A percentile compares a stretch with the other conserved stretches of the same genome.
Conservation (phyloP, 1,140 invertebrate genomes). For the Calycopis cecrops region DNA sequence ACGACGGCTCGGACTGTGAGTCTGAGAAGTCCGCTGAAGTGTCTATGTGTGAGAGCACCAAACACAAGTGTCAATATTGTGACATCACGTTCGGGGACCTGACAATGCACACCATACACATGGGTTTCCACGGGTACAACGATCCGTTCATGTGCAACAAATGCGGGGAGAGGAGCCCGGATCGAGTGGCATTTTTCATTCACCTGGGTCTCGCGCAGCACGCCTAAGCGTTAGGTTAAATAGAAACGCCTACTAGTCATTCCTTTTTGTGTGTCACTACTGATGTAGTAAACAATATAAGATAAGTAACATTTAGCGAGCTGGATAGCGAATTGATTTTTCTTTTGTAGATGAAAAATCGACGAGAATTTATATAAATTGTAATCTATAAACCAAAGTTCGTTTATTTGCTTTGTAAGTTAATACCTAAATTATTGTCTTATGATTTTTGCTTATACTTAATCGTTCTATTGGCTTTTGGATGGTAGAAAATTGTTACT, state of each 20-base stretch:
- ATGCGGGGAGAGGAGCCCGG: conserved; percentile 88
- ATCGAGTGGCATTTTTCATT: conserved; percentile 92
- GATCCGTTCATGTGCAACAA: conserved; percentile 96
- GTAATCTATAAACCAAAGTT: background rate
- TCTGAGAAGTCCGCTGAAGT: conserved; percentile 25
- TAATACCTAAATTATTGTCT: background rate
- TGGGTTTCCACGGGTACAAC: conserved; percentile 94
- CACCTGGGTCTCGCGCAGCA: conserved; percentile 92
- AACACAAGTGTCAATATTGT: conserved; percentile 87
- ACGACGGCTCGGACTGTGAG: conserved; percentile 13
- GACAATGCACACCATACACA: conserved; percentile 95
- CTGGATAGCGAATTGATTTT: background rate
- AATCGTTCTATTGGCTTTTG: background rate
- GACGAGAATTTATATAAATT: background rate
- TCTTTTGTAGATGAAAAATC: conserved; percentile 1
- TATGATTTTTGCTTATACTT: background rate
- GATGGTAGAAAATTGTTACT: too few species aligned
- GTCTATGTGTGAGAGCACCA: conserved; percentile 65
- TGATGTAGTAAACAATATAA: conserved; percentile 3
- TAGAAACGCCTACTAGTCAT: conserved; percentile 40
- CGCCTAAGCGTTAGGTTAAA: conserved; percentile 53
- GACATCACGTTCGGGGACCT: conserved; percentile 93
- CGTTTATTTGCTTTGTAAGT: conserved; percentile 1
- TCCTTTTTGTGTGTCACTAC: conserved; percentile 12
- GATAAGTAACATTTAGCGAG: conserved; percentile 6